Percentiles rank a stretch among this genome's conserved stretches.
phyloP scores from a whole-genome alignment of 2,888 invertebrate genomes.

The Pseudoips prasinana region DNA sequence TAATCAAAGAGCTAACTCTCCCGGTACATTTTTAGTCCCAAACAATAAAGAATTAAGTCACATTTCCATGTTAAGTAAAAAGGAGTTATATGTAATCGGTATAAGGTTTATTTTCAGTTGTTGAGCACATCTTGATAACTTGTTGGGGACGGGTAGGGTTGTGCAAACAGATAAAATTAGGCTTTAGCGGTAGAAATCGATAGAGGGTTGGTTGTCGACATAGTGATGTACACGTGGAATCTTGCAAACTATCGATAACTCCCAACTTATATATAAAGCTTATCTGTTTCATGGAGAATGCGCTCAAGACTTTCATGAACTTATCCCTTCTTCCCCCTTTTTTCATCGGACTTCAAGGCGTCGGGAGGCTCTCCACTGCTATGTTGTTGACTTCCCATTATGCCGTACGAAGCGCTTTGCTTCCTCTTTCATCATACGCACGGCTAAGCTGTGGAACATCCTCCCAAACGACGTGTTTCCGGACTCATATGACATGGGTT shows the following conservation, averaged over 20 bases:
- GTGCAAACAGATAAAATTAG: constrained; percentile 65
- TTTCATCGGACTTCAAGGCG: too few species aligned
- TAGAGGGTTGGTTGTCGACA: constrained; percentile 51
- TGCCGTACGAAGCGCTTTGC: too few species aligned
- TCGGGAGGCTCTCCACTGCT: too few species aligned
- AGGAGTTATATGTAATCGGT: accelerated
- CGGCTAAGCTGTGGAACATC: too few species aligned
- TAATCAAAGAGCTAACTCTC: not conserved
- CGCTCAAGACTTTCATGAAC: too few species aligned
- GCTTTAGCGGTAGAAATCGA: constrained; percentile 65
- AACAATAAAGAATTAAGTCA: not conserved
- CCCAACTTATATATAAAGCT: too few species aligned
- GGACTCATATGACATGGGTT: too few species aligned
- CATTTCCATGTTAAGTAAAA: not conserved
- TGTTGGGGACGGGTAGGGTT: constrained; percentile 10
- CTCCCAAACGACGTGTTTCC: too few species aligned
- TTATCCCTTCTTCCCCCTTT: too few species aligned
- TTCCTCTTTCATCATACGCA: too few species aligned
- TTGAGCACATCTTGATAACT: not conserved
- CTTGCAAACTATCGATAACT: not conserved
- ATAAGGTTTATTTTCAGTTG: constrained; percentile 9
- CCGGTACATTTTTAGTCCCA: constrained; percentile 8
- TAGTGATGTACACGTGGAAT: constrained; percentile 37
- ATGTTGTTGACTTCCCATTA: too few species aligned
- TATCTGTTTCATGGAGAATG: too few species aligned